Percentiles rank a stretch among this genome's conserved stretches.
These are phyloP conservation scores for Meiosimyza platycephala DNA, from an alignment of 2,888 invertebrate species.

Conservation along the genomic window DNA sequence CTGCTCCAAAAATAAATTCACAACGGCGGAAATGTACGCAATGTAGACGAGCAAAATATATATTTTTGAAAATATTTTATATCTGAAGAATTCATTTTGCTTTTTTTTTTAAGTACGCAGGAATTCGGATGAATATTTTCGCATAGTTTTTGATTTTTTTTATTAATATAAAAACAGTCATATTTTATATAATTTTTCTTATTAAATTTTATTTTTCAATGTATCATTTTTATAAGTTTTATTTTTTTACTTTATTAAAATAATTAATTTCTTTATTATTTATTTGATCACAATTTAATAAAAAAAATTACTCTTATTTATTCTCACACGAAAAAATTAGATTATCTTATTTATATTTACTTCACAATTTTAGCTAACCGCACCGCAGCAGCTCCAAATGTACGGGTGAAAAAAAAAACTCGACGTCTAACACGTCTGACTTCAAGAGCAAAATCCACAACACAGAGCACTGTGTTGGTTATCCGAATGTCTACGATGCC, in stretches of 20 bases:
- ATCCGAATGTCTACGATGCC: slow-evolving; percentile 6
- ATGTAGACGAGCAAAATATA: slow-evolving; percentile 2
- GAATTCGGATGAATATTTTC: neutral
- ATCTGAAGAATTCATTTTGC: no score
- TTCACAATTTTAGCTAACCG: slow-evolving; percentile 47
- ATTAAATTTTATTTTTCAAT: neutral
- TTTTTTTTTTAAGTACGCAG: no score
- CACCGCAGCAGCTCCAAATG: slow-evolving; percentile 48
- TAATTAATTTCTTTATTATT: no score
- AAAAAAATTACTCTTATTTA: no score
- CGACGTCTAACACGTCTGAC: slow-evolving; percentile 44
- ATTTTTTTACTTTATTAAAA: neutral
- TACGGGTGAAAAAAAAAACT: slow-evolving; percentile 34
- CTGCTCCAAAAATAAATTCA: slow-evolving; percentile 41
- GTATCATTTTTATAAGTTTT: neutral
- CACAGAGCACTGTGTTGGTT: slow-evolving; percentile 39
- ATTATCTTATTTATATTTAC: slow-evolving; percentile 17
- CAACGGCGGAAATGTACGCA: slow-evolving; percentile 27
- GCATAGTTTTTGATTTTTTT: neutral
- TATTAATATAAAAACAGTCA: neutral
- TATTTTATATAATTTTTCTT: slow-evolving; percentile 25
- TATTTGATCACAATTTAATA: slow-evolving; percentile 6
- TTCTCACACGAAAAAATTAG: no score
- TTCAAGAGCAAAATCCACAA: slow-evolving; percentile 49
- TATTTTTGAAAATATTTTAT: slow-evolving; percentile 21